These are phyloP conservation scores for Illadopsis cleaveri DNA, from an alignment of 2,113 vertebrate species.

Conservation along the genomic window DNA sequence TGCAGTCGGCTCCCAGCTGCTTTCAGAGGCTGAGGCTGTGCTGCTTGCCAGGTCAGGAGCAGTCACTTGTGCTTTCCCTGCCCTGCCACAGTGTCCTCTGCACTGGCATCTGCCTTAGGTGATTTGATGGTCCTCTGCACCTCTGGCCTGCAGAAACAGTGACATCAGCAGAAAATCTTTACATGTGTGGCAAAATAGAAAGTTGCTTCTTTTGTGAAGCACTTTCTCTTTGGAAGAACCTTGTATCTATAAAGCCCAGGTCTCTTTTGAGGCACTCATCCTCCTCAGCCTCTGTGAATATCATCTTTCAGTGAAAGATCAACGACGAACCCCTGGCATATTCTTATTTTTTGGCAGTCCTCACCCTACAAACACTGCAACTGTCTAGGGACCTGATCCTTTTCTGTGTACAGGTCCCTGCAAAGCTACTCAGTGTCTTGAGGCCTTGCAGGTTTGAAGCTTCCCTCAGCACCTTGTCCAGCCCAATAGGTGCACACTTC, in stretches of 20 bases:
- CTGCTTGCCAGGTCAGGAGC: rapidly evolving
- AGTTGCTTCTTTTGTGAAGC: neutral
- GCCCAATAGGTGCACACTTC: neutral
- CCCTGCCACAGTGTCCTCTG: neutral
- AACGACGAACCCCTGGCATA: neutral
- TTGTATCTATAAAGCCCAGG: neutral
- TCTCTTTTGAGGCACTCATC: neutral
- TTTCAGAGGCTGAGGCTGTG: neutral
- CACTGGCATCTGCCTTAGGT: neutral
- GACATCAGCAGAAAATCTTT: neutral
- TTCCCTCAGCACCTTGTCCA: neutral
- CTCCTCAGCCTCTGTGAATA: neutral
- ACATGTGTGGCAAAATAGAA: neutral
- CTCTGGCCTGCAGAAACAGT: neutral
- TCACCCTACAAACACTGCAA: neutral
- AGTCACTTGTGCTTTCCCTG: neutral
- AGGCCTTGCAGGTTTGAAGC: neutral
- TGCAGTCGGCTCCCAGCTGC: neutral
- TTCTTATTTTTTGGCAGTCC: neutral
- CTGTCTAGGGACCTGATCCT: neutral
- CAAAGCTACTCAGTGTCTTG: neutral
- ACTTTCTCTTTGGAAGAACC: neutral
- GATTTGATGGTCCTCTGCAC: neutral
- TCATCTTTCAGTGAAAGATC: neutral
- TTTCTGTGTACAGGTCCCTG: neutral